These are phyloP conservation scores for Cinclus cinclus DNA, from an alignment of 2,113 vertebrate species.

Conservation along the genomic window DNA sequence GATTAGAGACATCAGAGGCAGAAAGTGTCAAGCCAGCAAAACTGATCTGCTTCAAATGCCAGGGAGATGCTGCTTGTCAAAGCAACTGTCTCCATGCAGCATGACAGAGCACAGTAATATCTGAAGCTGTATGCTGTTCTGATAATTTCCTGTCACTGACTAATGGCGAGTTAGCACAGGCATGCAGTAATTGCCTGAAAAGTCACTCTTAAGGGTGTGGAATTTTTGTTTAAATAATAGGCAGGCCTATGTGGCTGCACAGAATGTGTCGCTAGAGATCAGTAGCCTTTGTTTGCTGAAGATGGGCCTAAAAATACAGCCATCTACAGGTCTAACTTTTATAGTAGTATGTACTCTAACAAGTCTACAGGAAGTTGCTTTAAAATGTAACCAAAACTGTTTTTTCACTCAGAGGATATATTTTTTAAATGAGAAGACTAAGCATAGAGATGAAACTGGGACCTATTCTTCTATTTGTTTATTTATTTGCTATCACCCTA, in stretches of 20 bases:
- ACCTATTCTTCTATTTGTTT: background rate
- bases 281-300: background rate
- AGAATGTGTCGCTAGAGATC: background rate
- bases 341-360: background rate
- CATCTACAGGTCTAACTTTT: background rate
- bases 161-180: background rate
- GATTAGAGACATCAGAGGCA: background rate
- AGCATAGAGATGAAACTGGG: background rate
- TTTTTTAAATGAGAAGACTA: background rate
- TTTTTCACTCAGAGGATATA: background rate
- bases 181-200: background rate
- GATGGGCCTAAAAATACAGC: background rate
- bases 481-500: background rate
- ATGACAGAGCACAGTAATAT: background rate
- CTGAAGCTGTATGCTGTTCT: background rate
- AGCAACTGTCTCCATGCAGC: background rate
- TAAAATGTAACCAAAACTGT: background rate
- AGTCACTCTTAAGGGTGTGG: background rate
- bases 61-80: background rate
- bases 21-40: background rate
- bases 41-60: background rate
- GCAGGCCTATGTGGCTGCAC: background rate
- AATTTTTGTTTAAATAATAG: background rate
- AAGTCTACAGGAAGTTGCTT: background rate
- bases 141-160: background rate